These are phyloP conservation scores for Castor canadensis DNA, from an alignment of 2,113 vertebrate genomes.

Conservation along the genomic window DNA sequence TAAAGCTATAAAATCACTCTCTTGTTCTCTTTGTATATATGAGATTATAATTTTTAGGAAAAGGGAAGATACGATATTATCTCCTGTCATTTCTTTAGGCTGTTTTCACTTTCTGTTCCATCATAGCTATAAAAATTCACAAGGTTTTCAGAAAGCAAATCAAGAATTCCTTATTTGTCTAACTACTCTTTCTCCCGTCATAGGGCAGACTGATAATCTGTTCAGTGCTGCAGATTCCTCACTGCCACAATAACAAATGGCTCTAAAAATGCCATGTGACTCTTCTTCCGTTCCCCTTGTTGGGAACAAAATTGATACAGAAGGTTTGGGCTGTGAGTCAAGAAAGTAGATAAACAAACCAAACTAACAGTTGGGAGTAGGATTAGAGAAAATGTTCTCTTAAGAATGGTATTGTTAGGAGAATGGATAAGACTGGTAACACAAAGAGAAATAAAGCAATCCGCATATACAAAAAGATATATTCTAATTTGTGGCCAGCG, in stretches of 20 bases:
- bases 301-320: conserved; percentile 79
- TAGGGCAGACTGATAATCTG: conserved; percentile 79
- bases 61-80: not conserved
- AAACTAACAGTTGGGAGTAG: conserved; percentile 76
- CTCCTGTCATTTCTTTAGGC: not conserved
- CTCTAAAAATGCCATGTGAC: conserved; percentile 81
- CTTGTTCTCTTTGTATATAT: not conserved
- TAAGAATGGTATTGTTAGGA: conserved; percentile 63
- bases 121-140: not conserved
- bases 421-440: conserved; percentile 60
- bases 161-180: conserved; percentile 38
- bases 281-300: conserved; percentile 77
- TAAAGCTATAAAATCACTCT: not conserved
- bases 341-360: conserved; percentile 83
- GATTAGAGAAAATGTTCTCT: conserved; percentile 76
- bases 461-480: not conserved
- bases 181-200: conserved; percentile 41
- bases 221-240: conserved; percentile 71
- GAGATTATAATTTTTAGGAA: not conserved
- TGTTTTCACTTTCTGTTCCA: not conserved
- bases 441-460: conserved; percentile 56
- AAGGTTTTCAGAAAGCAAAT: not conserved
- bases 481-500: conserved; percentile 20
- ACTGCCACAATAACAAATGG: conserved; percentile 82
- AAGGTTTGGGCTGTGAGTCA: conserved; percentile 84